Evolutionary conservation across 2,113 vertebrate genomes (phyloP).

Genomic region (Centrocercus urophasianus): DNA sequence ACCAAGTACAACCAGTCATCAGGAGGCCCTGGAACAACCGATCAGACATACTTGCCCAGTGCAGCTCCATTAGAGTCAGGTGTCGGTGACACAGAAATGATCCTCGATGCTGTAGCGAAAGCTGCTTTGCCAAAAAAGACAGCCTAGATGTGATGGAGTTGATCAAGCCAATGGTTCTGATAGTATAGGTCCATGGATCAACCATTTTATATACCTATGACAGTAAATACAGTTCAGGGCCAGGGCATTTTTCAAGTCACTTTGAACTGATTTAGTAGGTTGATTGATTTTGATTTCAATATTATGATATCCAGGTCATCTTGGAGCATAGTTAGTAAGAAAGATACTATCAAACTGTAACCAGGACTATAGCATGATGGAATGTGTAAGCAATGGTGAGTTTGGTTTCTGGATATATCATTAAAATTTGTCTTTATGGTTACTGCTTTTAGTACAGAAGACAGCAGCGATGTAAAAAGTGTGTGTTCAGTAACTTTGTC

Average conservation of each 20-base stretch:
- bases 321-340: neutral
- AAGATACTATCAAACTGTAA: neutral
- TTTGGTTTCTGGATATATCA: constrained; percentile 13
- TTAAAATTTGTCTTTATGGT: constrained; percentile 20
- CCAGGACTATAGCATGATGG: neutral
- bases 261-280: neutral
- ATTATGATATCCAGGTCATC: neutral
- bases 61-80: neutral
- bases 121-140: neutral
- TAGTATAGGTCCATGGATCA: neutral
- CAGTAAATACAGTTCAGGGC: neutral
- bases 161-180: neutral
- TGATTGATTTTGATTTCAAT: constrained; percentile 34
- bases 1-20: neutral
- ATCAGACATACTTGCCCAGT: neutral
- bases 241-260: neutral
- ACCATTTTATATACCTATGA: neutral
- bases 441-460: constrained; percentile 19
- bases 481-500: constrained; percentile 5
- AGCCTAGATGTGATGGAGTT: neutral
- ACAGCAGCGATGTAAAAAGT: neutral
- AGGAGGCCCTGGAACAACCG: neutral
- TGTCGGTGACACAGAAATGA: neutral
- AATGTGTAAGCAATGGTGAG: neutral
- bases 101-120: neutral